phyloP scores from a whole-genome alignment of 2,113 vertebrate genomes.

The Clarias gariepinus region DNA sequence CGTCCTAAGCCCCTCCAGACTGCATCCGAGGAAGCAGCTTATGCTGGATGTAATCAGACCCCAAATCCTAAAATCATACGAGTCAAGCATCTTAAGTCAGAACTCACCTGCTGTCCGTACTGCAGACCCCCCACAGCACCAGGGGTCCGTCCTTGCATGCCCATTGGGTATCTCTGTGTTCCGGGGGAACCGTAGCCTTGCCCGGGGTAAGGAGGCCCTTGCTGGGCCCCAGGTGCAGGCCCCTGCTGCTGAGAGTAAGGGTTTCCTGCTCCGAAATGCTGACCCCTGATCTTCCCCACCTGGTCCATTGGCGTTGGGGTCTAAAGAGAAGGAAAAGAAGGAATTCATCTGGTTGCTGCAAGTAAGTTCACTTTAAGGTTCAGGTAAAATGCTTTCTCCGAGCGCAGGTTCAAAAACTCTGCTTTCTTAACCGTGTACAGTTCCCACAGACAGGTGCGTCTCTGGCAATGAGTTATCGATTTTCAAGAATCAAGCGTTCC shows the following conservation, averaged over 20 bases:
- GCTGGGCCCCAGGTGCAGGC: conserved; percentile 77
- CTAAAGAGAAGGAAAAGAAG: conserved; percentile 13
- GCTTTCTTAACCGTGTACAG: no score
- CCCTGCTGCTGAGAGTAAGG: conserved; percentile 88
- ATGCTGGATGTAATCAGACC: neutral
- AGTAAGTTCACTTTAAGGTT: no score
- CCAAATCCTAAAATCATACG: neutral
- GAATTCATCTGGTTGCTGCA: neutral
- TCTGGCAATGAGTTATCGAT: no score
- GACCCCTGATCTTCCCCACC: conserved; percentile 94
- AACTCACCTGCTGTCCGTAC: conserved; percentile 90
- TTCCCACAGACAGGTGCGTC: no score
- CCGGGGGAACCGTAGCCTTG: conserved; percentile 82
- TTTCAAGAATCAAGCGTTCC: no score
- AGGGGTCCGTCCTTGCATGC: conserved; percentile 82
- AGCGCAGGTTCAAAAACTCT: neutral
- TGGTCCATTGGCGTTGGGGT: conserved; percentile 93
- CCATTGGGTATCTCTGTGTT: conserved; percentile 85
- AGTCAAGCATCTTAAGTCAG: neutral
- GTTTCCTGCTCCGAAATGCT: conserved; percentile 86
- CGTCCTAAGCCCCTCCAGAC: no score
- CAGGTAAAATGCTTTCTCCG: neutral
- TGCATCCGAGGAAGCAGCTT: neutral
- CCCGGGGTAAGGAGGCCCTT: conserved; percentile 80
- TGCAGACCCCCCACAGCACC: conserved; percentile 85